These are phyloP conservation scores for Rhaphigaster nebulosa DNA, from an alignment of 2,888 invertebrate genomes.

Conservation along the genomic window DNA sequence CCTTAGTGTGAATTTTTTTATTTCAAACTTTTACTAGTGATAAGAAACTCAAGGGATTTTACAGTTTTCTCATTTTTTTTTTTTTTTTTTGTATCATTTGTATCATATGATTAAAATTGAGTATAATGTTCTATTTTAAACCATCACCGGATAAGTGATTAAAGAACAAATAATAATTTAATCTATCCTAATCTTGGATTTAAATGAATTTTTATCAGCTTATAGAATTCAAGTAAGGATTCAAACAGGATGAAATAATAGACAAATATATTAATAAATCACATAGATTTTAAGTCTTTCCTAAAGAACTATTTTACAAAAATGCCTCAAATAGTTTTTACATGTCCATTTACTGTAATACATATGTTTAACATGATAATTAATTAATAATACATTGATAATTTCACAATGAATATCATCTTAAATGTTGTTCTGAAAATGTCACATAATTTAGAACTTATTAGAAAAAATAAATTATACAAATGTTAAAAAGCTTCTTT, in stretches of 20 bases:
- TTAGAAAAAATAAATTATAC: neutral
- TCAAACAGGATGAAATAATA: slow-evolving; percentile 5
- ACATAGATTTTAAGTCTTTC: neutral
- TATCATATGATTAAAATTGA: neutral
- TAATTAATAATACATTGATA: too few relatives aligned
- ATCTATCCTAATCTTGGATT: neutral
- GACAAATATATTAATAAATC: neutral
- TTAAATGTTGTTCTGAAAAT: neutral
- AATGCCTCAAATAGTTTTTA: slow-evolving; percentile 23
- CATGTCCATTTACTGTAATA: slow-evolving; percentile 5
- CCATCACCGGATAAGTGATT: neutral
- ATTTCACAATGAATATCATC: slow-evolving; percentile 20
- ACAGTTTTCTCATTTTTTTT: neutral
- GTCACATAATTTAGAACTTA: neutral
- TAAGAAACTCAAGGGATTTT: neutral
- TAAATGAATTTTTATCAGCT: neutral
- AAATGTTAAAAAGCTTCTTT: slow-evolving; percentile 33
- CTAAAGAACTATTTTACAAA: neutral
- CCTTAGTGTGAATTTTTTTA: neutral
- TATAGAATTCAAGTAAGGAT: neutral
- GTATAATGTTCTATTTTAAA: neutral
- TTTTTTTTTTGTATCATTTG: too few relatives aligned
- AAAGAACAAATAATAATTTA: neutral
- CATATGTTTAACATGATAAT: too few relatives aligned
- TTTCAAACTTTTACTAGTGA: neutral